Conservation (phyloP, 2,797 vertebrate genomes). For the Cuculus canorus region DNA sequence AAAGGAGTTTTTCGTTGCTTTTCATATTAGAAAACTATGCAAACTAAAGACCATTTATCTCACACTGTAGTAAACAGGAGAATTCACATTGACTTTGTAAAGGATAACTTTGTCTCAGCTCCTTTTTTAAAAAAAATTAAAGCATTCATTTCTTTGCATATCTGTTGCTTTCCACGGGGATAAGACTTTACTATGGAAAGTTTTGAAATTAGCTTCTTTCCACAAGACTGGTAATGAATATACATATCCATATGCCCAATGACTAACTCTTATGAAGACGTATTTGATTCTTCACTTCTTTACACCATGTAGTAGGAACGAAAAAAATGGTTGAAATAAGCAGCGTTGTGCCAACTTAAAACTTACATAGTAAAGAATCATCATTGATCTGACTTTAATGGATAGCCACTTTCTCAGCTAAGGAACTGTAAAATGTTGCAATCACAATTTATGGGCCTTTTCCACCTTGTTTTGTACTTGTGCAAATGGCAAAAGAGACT, state of each 20-base stretch:
- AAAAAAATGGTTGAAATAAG: background rate
- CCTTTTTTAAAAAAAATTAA: background rate
- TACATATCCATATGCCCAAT: background rate
- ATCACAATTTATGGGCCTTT: background rate
- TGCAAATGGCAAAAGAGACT: background rate
- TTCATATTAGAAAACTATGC: background rate
- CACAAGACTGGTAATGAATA: background rate
- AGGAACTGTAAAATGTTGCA: background rate
- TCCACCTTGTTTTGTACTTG: background rate
- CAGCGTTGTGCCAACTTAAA: background rate
- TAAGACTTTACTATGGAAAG: background rate
- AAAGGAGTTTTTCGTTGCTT: background rate
- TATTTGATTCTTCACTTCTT: background rate
- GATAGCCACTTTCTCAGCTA: background rate
- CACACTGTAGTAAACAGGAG: background rate
- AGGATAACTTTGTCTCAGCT: background rate
- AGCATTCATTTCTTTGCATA: background rate
- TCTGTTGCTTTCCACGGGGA: background rate
- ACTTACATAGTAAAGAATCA: background rate
- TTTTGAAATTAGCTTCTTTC: background rate
- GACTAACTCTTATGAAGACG: background rate
- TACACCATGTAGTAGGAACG: background rate
- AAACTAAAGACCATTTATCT: background rate
- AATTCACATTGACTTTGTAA: background rate
- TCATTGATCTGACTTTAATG: background rate